Conservation (phyloP, 1,140 invertebrate genomes). For the Physella acuta region DNA sequence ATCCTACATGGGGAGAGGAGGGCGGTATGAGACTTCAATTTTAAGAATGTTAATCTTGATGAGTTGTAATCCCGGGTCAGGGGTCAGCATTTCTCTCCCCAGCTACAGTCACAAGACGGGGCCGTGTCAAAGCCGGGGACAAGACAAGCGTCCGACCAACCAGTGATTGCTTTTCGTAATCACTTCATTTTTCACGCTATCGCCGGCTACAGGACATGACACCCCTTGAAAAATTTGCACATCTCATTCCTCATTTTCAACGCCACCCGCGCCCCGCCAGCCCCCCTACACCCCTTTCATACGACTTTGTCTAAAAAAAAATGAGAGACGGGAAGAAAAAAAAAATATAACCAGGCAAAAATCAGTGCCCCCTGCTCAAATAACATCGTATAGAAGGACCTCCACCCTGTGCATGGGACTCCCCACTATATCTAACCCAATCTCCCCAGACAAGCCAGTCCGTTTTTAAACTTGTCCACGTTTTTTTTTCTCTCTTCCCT, state of each 20-base stretch:
- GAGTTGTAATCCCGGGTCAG: constrained; percentile 5
- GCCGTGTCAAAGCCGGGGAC: background rate
- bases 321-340: no score
- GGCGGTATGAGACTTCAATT: background rate
- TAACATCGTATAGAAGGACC: no score
- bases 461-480: background rate
- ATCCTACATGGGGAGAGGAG: no score
- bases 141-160: constrained; percentile 9
- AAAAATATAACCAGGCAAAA: no score
- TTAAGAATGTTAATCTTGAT: constrained; percentile 1
- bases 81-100: constrained; percentile 3
- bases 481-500: constrained; percentile 2
- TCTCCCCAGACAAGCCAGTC: no score
- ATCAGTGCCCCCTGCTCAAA: background rate
- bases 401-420: no score
- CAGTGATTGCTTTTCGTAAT: constrained; percentile 14
- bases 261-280: background rate
- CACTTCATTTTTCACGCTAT: constrained; percentile 14
- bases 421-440: no score
- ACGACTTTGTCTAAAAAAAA: no score
- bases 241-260: constrained; percentile 9
- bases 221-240: constrained; percentile 14
- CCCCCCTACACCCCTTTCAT: background rate
- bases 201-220: constrained; percentile 7
- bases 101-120: background rate